Evolutionary conservation across 1,140 invertebrate genomes (phyloP).

Genomic region (Arion vulgaris): DNA sequence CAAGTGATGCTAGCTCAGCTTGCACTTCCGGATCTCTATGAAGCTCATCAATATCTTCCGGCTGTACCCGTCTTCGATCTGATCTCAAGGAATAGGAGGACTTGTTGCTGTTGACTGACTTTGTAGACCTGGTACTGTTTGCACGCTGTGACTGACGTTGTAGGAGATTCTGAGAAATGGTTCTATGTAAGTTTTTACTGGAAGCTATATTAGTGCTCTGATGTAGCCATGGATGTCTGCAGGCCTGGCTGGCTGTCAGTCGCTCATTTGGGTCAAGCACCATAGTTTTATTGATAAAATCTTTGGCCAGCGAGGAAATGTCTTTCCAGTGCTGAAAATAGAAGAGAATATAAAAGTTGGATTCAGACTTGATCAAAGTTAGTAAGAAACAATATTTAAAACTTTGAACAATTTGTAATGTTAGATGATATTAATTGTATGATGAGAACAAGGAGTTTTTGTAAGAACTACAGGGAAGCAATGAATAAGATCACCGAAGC

Average conservation of each 20-base stretch:
- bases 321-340: constrained; percentile 74
- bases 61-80: constrained; percentile 74
- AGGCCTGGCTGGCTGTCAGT: constrained; percentile 62
- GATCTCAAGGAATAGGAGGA: constrained; percentile 72
- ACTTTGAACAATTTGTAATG: no score
- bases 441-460: no score
- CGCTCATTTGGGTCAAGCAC: constrained; percentile 70
- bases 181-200: constrained; percentile 68
- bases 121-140: constrained; percentile 67
- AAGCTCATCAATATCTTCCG: constrained; percentile 74
- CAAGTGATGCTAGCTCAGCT: constrained; percentile 68
- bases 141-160: constrained; percentile 52
- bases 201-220: constrained; percentile 59
- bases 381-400: no score
- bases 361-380: no score
- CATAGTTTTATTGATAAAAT: constrained; percentile 74
- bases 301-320: constrained; percentile 73
- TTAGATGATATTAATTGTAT: no score
- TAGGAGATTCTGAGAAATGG: constrained; percentile 66
- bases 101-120: constrained; percentile 69
- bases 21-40: constrained; percentile 72
- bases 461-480: no score
- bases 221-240: constrained; percentile 73
- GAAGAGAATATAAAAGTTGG: constrained; percentile 23
- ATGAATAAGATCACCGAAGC: no score